A percentile compares a stretch with the other conserved stretches of the same genome.
Conservation (phyloP, 1,140 invertebrate species). For the Lerema accius region DNA sequence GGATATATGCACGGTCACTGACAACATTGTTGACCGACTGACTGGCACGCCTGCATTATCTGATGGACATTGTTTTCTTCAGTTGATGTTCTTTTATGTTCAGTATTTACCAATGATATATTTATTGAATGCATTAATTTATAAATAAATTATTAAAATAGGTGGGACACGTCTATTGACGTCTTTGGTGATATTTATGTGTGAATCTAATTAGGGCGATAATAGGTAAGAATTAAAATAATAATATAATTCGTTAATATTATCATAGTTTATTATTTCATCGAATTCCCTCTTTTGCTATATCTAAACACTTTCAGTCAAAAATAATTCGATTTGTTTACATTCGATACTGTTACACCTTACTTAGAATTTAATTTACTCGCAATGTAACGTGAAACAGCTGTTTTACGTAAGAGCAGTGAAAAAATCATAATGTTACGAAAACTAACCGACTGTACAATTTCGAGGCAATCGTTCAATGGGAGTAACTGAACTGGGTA, state of each 20-base stretch:
- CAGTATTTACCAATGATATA: not conserved
- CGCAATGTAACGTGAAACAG: not conserved
- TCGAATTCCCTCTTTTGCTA: not conserved
- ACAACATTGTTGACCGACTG: slow-evolving; percentile 8
- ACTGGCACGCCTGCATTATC: not conserved
- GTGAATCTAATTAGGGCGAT: slow-evolving; percentile 6
- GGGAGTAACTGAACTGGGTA: slow-evolving; percentile 37
- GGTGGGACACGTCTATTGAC: not conserved
- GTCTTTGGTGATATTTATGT: slow-evolving; percentile 3
- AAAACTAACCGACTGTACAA: not conserved
- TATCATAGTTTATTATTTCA: not conserved
- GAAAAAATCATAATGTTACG: slow-evolving; percentile 3
- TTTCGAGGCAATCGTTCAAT: not conserved
- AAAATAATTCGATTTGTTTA: not conserved
- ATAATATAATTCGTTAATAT: not conserved
- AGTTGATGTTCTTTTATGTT: not conserved
- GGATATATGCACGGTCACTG: slow-evolving; percentile 83
- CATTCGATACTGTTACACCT: not conserved
- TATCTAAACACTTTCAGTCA: not conserved
- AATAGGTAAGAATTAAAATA: not conserved
- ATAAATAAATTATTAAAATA: not conserved
- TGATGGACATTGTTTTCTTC: slow-evolving; percentile 2
- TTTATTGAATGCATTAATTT: not conserved
- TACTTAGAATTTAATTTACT: not conserved
- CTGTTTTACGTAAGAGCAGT: not conserved